Percentiles rank a stretch among this genome's conserved stretches.
These are phyloP conservation scores for Tryphoninae sp. DNA, from an alignment of 2,888 invertebrate genomes.

Conservation along the genomic window DNA sequence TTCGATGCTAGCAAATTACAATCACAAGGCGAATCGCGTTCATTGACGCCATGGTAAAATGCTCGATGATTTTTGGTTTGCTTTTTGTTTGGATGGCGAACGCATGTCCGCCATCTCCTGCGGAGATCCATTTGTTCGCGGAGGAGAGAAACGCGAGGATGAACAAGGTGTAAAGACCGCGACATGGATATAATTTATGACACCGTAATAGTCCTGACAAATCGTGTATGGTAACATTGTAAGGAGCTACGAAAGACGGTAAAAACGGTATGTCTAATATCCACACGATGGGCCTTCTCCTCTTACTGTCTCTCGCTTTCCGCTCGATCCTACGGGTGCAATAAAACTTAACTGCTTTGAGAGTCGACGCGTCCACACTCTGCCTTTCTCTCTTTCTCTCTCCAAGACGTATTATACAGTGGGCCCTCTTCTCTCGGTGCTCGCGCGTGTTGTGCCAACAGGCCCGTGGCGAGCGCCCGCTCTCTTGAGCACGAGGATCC, in stretches of 20 bases:
- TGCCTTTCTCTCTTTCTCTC: conserved; percentile 39
- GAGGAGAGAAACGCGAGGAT: conserved; percentile 59
- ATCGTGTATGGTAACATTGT: conserved; percentile 79
- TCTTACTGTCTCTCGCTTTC: conserved; percentile 42
- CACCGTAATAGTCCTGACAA: conserved; percentile 78
- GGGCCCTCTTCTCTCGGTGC: conserved; percentile 35
- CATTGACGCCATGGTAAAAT: no score
- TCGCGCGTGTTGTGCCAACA: conserved; percentile 71
- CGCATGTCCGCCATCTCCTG: conserved; percentile 18
- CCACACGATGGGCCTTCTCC: conserved; percentile 63
- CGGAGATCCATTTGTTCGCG: conserved; percentile 43
- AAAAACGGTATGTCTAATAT: conserved; percentile 74
- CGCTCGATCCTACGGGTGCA: conserved; percentile 67
- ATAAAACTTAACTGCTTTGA: conserved; percentile 78
- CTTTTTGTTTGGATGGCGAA: not conserved
- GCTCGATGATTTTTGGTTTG: no score
- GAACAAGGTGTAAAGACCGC: conserved; percentile 62
- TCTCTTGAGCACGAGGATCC: conserved; percentile 39
- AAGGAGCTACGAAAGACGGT: conserved; percentile 71
- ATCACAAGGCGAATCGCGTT: no score
- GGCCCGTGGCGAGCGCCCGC: conserved; percentile 57
- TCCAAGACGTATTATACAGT: conserved; percentile 18
- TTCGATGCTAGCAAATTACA: no score
- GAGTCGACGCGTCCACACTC: conserved; percentile 64
- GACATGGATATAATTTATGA: conserved; percentile 75